Base-by-base conservation (phyloP, 2,113 vertebrate genomes). In the Glaucidium brasilianum region DNA sequence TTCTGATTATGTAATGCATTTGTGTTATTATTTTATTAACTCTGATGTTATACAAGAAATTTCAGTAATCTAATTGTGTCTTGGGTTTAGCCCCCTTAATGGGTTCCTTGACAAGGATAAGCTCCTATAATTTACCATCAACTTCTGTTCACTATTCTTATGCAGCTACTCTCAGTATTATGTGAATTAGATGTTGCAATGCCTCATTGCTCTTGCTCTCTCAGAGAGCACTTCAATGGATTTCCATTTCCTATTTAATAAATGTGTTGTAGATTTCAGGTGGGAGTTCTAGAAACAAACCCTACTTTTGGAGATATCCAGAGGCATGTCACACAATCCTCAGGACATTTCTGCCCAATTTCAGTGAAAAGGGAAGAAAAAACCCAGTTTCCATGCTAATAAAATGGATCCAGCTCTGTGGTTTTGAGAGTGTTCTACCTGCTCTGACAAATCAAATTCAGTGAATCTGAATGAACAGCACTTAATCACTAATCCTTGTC, bases 11-110 rank as follows among this genome's bases (percentile, higher is more conserved):
- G 17, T 56, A 55, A 73, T 79, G 19, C 37, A 64, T 87, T 96
- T 95, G 37, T 90, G 14, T 50, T 94, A 72, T 92, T 90, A 90
- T 93, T 97, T 96, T 96, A 96, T 97, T 95, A 97, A 82, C 29
- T 45, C 15, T 73, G 34, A 79, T 95, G 52, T 89, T 94, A 87
- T 20, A 92, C 69, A 95, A 86, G 78, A 91, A 81, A 96, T 85
- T 92, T 94, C 90, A 83, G 35, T 95, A 93, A 96, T 92, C 72
- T 13, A 90, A 59, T 92, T 93, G 14, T 84, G 56, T 88, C 78
- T 91, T 34, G 72, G 56, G n/a, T 78, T 97, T 94, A 80, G 34
- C 19, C 27, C 43, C 26, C 43, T 45, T 93, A 97, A 96, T 91
- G 50, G 26, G 8, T 88, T 97, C 53, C 62, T 81, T 96, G 79